Percentiles rank a stretch among this genome's conserved stretches.
Evolutionary conservation across 1,140 invertebrate species (phyloP).

Genomic region (Heliothis virescens): DNA sequence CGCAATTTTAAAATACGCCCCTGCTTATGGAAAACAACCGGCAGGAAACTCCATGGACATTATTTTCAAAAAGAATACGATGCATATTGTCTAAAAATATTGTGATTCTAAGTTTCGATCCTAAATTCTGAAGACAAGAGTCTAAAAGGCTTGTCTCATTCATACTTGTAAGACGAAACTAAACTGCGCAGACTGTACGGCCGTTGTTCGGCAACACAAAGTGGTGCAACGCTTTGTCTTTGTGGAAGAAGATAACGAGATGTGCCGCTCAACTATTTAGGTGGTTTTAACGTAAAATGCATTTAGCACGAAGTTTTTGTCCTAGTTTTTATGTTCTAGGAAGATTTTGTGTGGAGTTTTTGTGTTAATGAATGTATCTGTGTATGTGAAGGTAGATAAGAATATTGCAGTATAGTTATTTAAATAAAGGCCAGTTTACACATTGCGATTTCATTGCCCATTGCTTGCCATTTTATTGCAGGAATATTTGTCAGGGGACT

Average conservation of each 20-base stretch:
- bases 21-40: no score
- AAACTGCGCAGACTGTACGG: not conserved
- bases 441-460: no score
- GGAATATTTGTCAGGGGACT: no score
- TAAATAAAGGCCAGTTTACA: no score
- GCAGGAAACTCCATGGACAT: no score
- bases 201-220: conserved; percentile 18
- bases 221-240: conserved; percentile 23
- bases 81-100: no score
- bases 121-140: not conserved
- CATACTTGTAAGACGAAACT: not conserved
- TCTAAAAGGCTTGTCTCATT: not conserved
- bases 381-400: no score
- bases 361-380: not conserved
- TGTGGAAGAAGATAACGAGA: conserved; percentile 7
- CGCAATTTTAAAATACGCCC: no score
- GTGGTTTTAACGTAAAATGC: conserved; percentile 3
- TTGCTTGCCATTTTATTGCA: no score
- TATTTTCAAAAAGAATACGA: not conserved
- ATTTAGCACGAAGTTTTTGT: not conserved
- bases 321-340: not conserved
- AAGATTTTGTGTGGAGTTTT: not conserved
- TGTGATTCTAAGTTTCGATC: not conserved
- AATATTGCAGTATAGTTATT: no score
- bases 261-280: not conserved